phyloP scores from a whole-genome alignment of 2,113 vertebrate species.

The Prionailurus viverrinus region DNA sequence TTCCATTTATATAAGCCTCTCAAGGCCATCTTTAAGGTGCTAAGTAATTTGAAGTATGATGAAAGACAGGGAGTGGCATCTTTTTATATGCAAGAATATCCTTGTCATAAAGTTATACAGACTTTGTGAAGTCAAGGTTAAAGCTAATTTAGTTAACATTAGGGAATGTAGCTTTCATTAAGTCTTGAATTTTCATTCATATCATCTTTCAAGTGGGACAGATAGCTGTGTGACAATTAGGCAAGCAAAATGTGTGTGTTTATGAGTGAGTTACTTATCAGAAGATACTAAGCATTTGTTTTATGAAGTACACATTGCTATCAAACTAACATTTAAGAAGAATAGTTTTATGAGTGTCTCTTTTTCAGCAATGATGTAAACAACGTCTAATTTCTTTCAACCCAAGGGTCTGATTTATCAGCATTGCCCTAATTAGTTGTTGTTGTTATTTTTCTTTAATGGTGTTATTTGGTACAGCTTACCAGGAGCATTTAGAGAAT shows the following conservation, averaged over 20 bases:
- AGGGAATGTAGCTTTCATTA: slow-evolving; percentile 62
- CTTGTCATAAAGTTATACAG: slow-evolving; percentile 41
- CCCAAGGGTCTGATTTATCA: slow-evolving; percentile 51
- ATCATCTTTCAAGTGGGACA: slow-evolving; percentile 46
- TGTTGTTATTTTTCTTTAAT: background rate
- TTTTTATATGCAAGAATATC: slow-evolving; percentile 62
- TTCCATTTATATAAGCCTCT: slow-evolving; percentile 51
- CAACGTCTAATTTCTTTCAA: slow-evolving; percentile 72
- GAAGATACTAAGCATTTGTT: slow-evolving; percentile 78
- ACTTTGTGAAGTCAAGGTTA: slow-evolving; percentile 80
- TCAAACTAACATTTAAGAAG: slow-evolving; percentile 74
- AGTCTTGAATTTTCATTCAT: slow-evolving; percentile 60
- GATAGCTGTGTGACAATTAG: slow-evolving; percentile 62
- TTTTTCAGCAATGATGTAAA: slow-evolving; percentile 69
- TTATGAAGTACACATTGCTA: slow-evolving; percentile 79
- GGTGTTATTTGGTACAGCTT: background rate
- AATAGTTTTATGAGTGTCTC: slow-evolving; percentile 59
- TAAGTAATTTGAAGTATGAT: slow-evolving; percentile 69
- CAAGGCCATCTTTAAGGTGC: slow-evolving; percentile 56
- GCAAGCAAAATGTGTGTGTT: slow-evolving; percentile 11
- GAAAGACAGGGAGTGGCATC: slow-evolving; percentile 43
- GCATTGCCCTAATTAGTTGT: slow-evolving; percentile 37
- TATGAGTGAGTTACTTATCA: slow-evolving; percentile 71
- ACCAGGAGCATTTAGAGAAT: slow-evolving; percentile 47
- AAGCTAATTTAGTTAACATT: slow-evolving; percentile 65